These are phyloP conservation scores for Drosophila yooni DNA, from an alignment of 2,888 invertebrate species.

Conservation along the genomic window DNA sequence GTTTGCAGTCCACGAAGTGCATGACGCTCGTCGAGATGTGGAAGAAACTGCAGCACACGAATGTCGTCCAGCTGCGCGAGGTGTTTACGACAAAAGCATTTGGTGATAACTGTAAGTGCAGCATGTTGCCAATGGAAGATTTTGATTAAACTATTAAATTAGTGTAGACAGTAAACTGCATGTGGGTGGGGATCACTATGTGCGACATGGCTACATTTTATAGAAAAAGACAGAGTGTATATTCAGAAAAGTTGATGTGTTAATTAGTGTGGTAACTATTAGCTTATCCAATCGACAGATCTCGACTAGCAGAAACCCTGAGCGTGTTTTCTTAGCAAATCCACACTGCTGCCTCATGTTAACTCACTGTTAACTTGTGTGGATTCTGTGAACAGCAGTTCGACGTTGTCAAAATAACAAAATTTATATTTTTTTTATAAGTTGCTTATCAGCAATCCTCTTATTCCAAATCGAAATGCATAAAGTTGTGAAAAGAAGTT, in stretches of 20 bases:
- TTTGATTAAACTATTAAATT: no score
- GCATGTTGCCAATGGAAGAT: no score
- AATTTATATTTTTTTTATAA: neutral
- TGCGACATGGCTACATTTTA: neutral
- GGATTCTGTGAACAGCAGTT: neutral
- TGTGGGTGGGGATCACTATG: no score
- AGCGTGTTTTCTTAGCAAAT: neutral
- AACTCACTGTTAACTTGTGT: neutral
- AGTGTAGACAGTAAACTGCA: no score
- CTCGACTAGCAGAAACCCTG: neutral
- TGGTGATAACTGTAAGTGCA: slow-evolving; percentile 95
- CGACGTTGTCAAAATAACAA: neutral
- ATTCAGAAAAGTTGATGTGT: neutral
- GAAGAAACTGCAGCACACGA: slow-evolving; percentile 97
- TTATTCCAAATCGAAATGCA: no score
- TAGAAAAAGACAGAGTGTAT: neutral
- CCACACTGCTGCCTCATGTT: neutral
- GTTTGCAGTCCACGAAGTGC: slow-evolving; percentile 92
- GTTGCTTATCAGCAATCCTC: neutral
- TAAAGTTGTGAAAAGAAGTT: no score
- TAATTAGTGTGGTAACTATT: no score
- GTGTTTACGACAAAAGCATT: slow-evolving; percentile 98
- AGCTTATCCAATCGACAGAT: neutral
- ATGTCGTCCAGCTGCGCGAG: slow-evolving; percentile 96
- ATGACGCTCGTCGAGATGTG: slow-evolving; percentile 95